A percentile compares a stretch with the other conserved stretches of the same genome.
These are phyloP conservation scores for Phortica magna DNA, from an alignment of 2,888 invertebrate species.

Conservation along the genomic window DNA sequence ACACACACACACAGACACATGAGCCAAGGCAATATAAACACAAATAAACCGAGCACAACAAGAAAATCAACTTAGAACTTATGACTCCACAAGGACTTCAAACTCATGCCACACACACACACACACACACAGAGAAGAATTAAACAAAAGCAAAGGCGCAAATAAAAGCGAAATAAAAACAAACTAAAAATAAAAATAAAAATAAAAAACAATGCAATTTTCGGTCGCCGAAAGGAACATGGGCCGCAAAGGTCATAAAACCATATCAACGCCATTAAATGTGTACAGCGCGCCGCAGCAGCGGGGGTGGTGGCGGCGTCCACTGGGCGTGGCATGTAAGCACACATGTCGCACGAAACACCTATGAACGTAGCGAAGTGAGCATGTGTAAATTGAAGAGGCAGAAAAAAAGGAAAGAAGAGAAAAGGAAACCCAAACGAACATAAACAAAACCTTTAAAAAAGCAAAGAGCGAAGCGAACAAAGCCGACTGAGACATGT, in stretches of 20 bases:
- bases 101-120: slow-evolving; percentile 49
- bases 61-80: slow-evolving; percentile 76
- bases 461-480: slow-evolving; percentile 7
- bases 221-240: slow-evolving; percentile 68
- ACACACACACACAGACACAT: slow-evolving; percentile 16
- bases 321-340: slow-evolving; percentile 16
- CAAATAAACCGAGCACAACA: slow-evolving; percentile 51
- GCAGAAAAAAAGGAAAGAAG: slow-evolving; percentile 24
- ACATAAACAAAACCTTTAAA: slow-evolving; percentile 20
- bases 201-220: slow-evolving; percentile 66
- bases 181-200: slow-evolving; percentile 23
- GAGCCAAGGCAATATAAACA: neutral
- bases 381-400: slow-evolving; percentile 1
- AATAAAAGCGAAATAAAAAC: slow-evolving; percentile 68
- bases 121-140: slow-evolving; percentile 14
- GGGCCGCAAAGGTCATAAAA: slow-evolving; percentile 75
- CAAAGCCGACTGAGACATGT: neutral
- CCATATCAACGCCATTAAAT: slow-evolving; percentile 75
- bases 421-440: slow-evolving; percentile 1
- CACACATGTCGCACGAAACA: slow-evolving; percentile 32
- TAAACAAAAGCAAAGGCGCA: slow-evolving; percentile 62
- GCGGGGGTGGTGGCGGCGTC: neutral
- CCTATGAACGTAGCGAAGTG: slow-evolving; percentile 16
- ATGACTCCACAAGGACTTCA: slow-evolving; percentile 66
- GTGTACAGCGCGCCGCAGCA: slow-evolving; percentile 63